Evolutionary conservation across 2,797 vertebrate genomes (phyloP).

Genomic region (Sebastes cheni): DNA sequence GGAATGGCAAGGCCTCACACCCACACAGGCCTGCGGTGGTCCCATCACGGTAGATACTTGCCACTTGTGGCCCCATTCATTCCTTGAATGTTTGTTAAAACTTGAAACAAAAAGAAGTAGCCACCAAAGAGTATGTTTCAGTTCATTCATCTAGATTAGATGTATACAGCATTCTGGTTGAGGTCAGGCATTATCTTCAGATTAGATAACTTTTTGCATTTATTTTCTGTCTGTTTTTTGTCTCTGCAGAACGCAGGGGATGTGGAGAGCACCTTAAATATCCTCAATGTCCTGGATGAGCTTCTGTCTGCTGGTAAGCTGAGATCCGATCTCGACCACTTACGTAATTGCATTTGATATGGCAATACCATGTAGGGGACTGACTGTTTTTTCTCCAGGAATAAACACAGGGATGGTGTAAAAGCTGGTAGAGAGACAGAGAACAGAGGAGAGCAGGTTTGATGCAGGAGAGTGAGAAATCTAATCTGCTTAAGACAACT

Average conservation of each 20-base stretch:
- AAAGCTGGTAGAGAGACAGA: not conserved
- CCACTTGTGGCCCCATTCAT: not conserved
- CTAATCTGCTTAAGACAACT: not conserved
- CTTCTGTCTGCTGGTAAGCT: constrained; percentile 90
- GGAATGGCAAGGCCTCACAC: not conserved
- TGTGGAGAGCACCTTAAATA: constrained; percentile 82
- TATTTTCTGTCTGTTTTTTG: not conserved
- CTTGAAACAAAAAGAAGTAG: not conserved
- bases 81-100: not conserved
- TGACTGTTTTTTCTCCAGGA: not conserved
- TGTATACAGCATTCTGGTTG: not conserved
- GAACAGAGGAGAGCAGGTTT: not conserved
- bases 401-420: not conserved
- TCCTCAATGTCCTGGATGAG: constrained; percentile 87
- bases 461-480: not conserved
- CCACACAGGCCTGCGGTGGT: not conserved
- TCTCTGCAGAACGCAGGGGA: constrained; percentile 85
- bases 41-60: not conserved
- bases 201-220: not conserved
- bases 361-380: not conserved
- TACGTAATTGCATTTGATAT: not conserved
- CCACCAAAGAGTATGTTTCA: not conserved
- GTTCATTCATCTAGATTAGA: not conserved
- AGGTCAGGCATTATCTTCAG: not conserved
- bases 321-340: not conserved